Conservation (phyloP, 2,113 vertebrate species). For the Lonchura striata region DNA sequence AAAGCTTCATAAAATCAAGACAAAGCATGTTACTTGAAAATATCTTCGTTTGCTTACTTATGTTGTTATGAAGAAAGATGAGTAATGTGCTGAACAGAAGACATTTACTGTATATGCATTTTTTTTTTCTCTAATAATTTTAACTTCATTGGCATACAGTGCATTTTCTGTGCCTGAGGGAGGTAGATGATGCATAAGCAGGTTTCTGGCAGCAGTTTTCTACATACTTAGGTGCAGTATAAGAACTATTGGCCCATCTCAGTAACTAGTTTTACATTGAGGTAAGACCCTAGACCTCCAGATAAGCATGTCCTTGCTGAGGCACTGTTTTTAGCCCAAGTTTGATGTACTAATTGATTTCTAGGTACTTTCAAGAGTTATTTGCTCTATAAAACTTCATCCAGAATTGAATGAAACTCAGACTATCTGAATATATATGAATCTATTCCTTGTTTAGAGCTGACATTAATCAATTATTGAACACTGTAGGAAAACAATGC, state of each 20-base stretch:
- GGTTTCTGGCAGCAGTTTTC: neutral
- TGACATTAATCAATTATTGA: neutral
- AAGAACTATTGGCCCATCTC: neutral
- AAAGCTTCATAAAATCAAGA: neutral
- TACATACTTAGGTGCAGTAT: neutral
- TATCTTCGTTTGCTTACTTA: neutral
- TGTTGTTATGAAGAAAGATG: neutral
- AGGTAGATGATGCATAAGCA: neutral
- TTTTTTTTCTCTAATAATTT: neutral
- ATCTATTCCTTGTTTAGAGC: neutral
- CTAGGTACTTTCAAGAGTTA: neutral
- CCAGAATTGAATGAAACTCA: neutral
- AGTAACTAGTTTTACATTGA: neutral
- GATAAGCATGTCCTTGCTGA: neutral
- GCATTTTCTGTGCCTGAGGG: neutral
- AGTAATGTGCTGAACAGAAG: neutral
- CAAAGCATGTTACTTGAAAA: neutral
- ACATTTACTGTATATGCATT: neutral
- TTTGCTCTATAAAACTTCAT: neutral
- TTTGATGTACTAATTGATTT: fast-evolving
- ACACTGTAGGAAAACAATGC: neutral
- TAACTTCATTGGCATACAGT: neutral
- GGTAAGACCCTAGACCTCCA: neutral
- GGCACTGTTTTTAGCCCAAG: neutral
- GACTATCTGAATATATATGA: neutral